Base-by-base conservation (phyloP, 2,113 vertebrate species). In the Andinoacara biseriatus region DNA sequence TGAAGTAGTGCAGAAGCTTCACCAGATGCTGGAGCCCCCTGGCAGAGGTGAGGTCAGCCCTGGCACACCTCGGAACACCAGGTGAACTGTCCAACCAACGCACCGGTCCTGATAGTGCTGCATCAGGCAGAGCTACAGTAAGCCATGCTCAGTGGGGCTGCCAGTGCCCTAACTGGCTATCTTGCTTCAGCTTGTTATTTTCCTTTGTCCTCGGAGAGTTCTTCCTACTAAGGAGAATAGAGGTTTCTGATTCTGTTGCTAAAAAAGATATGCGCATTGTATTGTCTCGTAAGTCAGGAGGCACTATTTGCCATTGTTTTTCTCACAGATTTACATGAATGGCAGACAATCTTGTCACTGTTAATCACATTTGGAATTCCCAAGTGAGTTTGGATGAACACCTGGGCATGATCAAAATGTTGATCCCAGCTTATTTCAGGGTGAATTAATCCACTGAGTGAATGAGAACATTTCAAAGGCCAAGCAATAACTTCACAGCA, bases 51-150 rank as follows among this genome's bases (percentile, higher is more conserved):
- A 79, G 72, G 52, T 61, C 58, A n/a, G 59, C 3, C 18, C 54
- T 86, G 89, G 89, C 87, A 89, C 90, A 91, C 84, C 84, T 90
- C 81, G 74, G n/a, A 83, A 57, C 86, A 84, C 74, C 84, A 90
- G 91, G 83, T 90, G 80, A 63, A 60, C 80, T 31, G 61, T 60
- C 84, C 78, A 76, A 80, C 77, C 81, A 87, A 76, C 87, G 86
- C 90, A 86, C 90, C 83, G 14, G 46, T 56, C 74, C 81, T 87
- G 87, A 93, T 89, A 92, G 85, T 82, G 80, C 76, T 78, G 78
- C 69, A n/a, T 77, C 60, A 84, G 87, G 82, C 87, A 77, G 77
- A 77, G 83, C 78, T 88, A 38, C 35, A 38, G 8, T 38, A 65
- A 86, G 83, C 84, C 81, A 35, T 63, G 87, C 80, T 89, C 60